Conservation (phyloP, 2,797 vertebrate genomes). For the Pterois miles region DNA sequence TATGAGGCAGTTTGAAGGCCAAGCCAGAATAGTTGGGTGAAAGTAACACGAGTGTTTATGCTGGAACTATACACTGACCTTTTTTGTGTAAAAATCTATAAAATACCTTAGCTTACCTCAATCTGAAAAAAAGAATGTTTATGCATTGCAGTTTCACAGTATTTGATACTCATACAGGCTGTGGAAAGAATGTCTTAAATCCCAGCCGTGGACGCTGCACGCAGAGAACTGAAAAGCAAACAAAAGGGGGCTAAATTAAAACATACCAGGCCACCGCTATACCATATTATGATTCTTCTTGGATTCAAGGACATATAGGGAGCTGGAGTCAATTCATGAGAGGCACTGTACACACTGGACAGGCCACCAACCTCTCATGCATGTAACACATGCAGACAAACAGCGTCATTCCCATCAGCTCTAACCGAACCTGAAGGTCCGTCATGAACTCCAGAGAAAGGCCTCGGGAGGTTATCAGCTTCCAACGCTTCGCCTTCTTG, state of each 20-base stretch:
- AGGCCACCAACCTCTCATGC: not conserved
- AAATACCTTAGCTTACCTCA: conserved; percentile 32
- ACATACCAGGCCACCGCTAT: conserved; percentile 22
- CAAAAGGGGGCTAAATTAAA: conserved; percentile 54
- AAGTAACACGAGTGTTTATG: conserved; percentile 40
- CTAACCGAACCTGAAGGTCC: not conserved
- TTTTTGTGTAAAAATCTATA: conserved; percentile 31
- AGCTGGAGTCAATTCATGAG: conserved; percentile 11
- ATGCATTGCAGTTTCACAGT: conserved; percentile 28
- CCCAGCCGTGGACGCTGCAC: conserved; percentile 32
- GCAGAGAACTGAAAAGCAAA: conserved; percentile 56
- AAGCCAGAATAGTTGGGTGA: conserved; percentile 37
- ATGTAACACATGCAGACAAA: not conserved
- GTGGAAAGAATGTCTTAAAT: conserved; percentile 62
- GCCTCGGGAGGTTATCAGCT: not conserved
- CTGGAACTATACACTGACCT: conserved; percentile 31
- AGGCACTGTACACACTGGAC: not conserved
- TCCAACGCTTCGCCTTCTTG: not conserved
- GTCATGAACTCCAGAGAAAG: not conserved
- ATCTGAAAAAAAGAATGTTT: conserved; percentile 43
- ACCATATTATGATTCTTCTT: not conserved
- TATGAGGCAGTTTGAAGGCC: conserved; percentile 21
- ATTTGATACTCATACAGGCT: conserved; percentile 49
- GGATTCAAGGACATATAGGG: not conserved
- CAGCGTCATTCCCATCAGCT: not conserved